Evolutionary conservation across 2,113 vertebrate species (phyloP).

Genomic region (Entosphenus tridentatus): DNA sequence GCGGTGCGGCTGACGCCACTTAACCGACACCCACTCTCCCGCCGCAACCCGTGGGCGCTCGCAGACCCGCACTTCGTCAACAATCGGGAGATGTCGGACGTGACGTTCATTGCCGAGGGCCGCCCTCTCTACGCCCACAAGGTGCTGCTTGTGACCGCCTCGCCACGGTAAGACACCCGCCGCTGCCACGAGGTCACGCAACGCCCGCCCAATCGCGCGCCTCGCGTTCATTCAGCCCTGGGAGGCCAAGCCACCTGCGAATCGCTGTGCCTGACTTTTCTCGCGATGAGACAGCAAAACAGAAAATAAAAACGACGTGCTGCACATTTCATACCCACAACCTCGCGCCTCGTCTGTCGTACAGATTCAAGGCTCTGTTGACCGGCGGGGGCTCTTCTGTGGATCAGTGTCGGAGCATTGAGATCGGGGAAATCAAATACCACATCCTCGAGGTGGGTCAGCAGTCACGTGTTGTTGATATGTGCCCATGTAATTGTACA

Average conservation of each 20-base stretch:
- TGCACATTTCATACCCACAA: too few relatives aligned
- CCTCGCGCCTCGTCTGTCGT: not conserved
- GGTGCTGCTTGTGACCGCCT: constrained; percentile 78
- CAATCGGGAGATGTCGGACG: constrained; percentile 89
- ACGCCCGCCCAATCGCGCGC: too few relatives aligned
- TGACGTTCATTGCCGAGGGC: constrained; percentile 74
- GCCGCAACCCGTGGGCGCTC: not conserved
- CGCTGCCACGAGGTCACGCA: too few relatives aligned
- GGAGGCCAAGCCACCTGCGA: too few relatives aligned
- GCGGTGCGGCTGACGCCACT: too few relatives aligned
- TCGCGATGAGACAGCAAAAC: too few relatives aligned
- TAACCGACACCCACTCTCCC: too few relatives aligned
- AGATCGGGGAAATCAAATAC: constrained; percentile 4
- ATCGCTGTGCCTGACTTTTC: too few relatives aligned
- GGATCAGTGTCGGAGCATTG: constrained; percentile 1
- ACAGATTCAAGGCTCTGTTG: constrained; percentile 2
- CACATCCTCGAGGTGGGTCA: constrained; percentile 2
- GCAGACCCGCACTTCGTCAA: constrained; percentile 87
- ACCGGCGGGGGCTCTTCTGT: not conserved
- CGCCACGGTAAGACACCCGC: constrained; percentile 41
- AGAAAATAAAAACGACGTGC: too few relatives aligned
- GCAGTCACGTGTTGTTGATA: too few relatives aligned
- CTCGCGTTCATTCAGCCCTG: too few relatives aligned
- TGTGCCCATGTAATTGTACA: too few relatives aligned
- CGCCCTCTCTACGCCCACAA: constrained; percentile 86